Base-by-base conservation (phyloP, 2,113 vertebrate species). In the Notechis scutatus region DNA sequence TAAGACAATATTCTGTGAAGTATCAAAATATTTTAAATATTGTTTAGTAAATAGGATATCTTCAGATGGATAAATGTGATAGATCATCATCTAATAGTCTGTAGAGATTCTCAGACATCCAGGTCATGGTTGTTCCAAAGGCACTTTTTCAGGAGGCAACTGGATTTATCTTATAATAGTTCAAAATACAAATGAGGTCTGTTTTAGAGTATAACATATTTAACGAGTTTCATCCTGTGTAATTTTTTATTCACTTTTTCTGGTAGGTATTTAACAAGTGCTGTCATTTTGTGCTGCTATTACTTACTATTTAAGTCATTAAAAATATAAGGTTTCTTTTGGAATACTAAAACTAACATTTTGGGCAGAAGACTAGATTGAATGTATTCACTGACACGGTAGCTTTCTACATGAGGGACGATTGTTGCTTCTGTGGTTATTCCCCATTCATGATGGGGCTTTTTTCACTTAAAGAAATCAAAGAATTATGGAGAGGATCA, bases 11-110 rank as follows among this genome's bases (percentile, higher is more conserved):
- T 26, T 29, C 47, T 87, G 24, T 12, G 5, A 45, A 52, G 2
- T 81, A 95, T 94, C 24, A 90, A 94, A 96, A n/a, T 96, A 95
- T 69, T 96, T 95, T 59, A 96, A 10, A 47, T 29, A 10, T 57
- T 87, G 42, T 94, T 54, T 74, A 34, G n/a, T 34, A 90, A 88
- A 92, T 29, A 5, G 59, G 94, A 90, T 95, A 26, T 12, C 0
- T 69, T 81, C 94, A 29, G 92, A 56, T 94, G 89, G 69, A 91
- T 88, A 95, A 59, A 93, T 91, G 90, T 9, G 61, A 29, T 7
- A 50, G 18, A 52, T 7, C 69, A 55, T 55, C 54, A 55, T 55
- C 11, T 11, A 52, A 12, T 52, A 52, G 10, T 52, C 50, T 52
- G 50, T 52, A 52, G 50, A 52, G 50, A 52, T 52, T 52, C 50